These are phyloP conservation scores for Anomalospiza imberbis DNA, from an alignment of 2,797 vertebrate genomes.

Conservation along the genomic window DNA sequence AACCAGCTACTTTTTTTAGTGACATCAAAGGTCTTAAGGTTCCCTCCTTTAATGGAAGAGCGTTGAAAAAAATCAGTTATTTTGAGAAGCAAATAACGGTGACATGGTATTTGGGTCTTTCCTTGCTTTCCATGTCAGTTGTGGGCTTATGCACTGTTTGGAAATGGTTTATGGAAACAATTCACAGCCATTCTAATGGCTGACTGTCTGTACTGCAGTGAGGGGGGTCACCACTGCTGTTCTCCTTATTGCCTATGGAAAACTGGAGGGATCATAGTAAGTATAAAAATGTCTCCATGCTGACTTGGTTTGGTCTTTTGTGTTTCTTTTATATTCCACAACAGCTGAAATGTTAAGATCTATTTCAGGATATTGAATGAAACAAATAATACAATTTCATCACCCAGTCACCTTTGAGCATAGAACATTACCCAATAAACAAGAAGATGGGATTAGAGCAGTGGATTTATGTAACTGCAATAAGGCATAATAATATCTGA, in stretches of 20 bases:
- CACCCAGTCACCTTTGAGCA: constrained; percentile 28
- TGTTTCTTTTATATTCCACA: constrained; percentile 51
- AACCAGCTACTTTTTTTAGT: neutral
- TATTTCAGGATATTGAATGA: constrained; percentile 67
- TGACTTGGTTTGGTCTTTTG: neutral
- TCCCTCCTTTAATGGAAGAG: neutral
- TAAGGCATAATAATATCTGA: neutral
- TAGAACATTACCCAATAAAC: constrained; percentile 61
- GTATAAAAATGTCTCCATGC: constrained; percentile 8
- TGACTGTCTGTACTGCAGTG: neutral
- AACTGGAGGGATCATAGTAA: neutral
- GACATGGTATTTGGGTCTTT: neutral
- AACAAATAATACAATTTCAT: constrained; percentile 60
- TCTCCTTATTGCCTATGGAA: constrained; percentile 1
- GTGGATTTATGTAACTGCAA: constrained; percentile 17
- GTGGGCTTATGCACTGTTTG: neutral
- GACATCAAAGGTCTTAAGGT: neutral
- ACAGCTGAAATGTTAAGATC: neutral
- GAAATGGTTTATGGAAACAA: neutral
- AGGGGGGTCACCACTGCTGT: neutral
- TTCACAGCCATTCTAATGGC: neutral
- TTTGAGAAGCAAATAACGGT: neutral
- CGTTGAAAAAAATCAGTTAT: neutral
- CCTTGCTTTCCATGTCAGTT: neutral
- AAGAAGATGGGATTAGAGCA: constrained; percentile 43